Base-by-base conservation (phyloP, 2,797 vertebrate genomes). In the Liasis olivaceus region DNA sequence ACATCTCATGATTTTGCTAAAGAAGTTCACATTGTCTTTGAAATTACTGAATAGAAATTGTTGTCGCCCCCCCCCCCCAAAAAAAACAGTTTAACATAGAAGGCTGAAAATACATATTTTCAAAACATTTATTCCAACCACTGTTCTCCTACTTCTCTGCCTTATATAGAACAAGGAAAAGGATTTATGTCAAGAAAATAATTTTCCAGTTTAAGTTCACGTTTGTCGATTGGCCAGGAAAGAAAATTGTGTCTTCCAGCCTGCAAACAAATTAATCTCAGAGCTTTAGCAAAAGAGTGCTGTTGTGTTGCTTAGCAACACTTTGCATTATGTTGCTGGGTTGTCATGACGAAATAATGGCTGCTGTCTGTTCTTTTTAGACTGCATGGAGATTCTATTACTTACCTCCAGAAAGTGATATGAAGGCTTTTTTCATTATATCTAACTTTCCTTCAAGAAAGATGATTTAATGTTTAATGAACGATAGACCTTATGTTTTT, bases 301-400 rank as follows among this genome's bases (percentile, higher is more conserved):
- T 95, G 94, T 96, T 91, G 63, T 77, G 95, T 95, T 97, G 93
- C 96, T 96, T 97, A 95, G 96, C 92, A 95, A 94, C 92, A 91
- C 90, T 95, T 91, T 95, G 88, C 91, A 88, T 89, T n/a, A 56
- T 85, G 7, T 93, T 96, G 93, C 94, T 56, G 62, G 54, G 91
- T 95, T 93, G 31, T 93, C 95, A 95, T 58, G 96, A 94, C 3
- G 88, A 93, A 91, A 89, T 89, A 7, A 81, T 17, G 91, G 51
- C 81, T 95, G 94, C 91, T 93, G 58, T 85, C 63, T 88, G 62
- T 56, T 95, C 26, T 92, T 88, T 90, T 64, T 93, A 91, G 42
- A 60, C 90, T 17, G 36, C 36, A 14, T 1, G 11, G 92, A 88
- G 85, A 42, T 62, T 89, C 89, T 90, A 86, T 94, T 95, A 93